A percentile compares a stretch with the other conserved stretches of the same genome.
Evolutionary conservation across 2,113 vertebrate species (phyloP).

Genomic region (Nipponia nippon): DNA sequence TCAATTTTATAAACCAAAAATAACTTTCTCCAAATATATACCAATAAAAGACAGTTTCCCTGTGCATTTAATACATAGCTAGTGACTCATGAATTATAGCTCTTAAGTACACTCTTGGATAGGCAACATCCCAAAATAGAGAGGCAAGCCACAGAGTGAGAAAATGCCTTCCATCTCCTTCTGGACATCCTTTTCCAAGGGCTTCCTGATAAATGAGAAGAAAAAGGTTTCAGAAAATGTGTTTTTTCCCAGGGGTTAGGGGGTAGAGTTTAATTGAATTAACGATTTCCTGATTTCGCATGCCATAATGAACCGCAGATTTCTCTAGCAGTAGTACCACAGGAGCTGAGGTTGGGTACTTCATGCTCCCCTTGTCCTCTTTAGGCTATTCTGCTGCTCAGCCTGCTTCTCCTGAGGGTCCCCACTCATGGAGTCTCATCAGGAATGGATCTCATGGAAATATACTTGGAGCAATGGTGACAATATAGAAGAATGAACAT

Average conservation of each 20-base stretch:
- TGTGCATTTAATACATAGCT: neutral
- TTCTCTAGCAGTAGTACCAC: neutral
- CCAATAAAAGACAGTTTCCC: neutral
- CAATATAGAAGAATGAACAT: neutral
- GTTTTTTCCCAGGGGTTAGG: fast-evolving
- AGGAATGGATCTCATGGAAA: neutral
- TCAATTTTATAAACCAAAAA: neutral
- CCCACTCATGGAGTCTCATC: neutral
- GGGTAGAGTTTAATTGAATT: neutral
- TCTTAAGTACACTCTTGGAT: neutral
- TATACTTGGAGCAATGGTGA: neutral
- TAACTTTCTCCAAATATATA: neutral
- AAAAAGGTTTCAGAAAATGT: neutral
- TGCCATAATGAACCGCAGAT: neutral
- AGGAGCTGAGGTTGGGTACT: neutral
- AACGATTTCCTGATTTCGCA: neutral
- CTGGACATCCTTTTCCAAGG: neutral
- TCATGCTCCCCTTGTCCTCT: neutral
- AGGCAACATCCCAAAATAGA: neutral
- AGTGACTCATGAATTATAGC: neutral
- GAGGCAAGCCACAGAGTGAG: neutral
- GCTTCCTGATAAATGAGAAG: neutral
- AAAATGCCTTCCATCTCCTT: neutral
- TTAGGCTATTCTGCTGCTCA: neutral
- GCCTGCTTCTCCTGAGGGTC: neutral